These are phyloP conservation scores for Cyanoliseus patagonus DNA, from an alignment of 2,113 vertebrate genomes.

Conservation along the genomic window DNA sequence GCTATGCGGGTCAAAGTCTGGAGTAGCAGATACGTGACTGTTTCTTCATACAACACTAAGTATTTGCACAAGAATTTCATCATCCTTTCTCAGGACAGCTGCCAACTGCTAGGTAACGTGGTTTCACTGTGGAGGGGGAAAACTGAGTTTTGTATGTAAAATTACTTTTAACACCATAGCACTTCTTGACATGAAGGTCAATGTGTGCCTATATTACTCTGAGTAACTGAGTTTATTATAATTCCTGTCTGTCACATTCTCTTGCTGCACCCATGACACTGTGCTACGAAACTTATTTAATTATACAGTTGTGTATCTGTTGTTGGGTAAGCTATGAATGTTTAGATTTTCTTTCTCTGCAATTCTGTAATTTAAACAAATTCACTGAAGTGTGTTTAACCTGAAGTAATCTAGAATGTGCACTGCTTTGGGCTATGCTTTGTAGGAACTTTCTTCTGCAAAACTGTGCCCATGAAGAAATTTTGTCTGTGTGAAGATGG, in stretches of 20 bases:
- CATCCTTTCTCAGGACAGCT: background rate
- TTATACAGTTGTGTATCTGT: background rate
- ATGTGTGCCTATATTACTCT: background rate
- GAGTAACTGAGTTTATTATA: constrained; percentile 17
- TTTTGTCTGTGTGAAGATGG: background rate
- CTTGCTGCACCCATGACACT: constrained; percentile 21
- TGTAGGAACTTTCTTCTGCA: background rate
- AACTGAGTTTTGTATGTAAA: background rate
- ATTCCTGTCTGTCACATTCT: constrained; percentile 5
- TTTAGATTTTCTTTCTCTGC: background rate
- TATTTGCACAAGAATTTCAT: constrained; percentile 23
- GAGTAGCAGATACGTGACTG: background rate
- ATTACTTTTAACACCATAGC: background rate
- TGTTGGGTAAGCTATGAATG: background rate
- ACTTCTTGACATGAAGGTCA: constrained; percentile 28
- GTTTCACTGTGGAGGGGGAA: background rate
- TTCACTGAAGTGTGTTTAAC: constrained; percentile 14
- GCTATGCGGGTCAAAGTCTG: constrained; percentile 34
- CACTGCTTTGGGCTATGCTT: background rate
- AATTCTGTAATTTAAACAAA: background rate
- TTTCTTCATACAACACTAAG: fast-evolving
- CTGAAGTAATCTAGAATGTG: background rate
- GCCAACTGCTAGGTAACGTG: background rate
- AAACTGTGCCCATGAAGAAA: background rate
- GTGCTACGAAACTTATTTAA: constrained; percentile 26